Evolutionary conservation across 1,140 invertebrate species (phyloP).

Genomic region (Globodera ellingtonae): DNA sequence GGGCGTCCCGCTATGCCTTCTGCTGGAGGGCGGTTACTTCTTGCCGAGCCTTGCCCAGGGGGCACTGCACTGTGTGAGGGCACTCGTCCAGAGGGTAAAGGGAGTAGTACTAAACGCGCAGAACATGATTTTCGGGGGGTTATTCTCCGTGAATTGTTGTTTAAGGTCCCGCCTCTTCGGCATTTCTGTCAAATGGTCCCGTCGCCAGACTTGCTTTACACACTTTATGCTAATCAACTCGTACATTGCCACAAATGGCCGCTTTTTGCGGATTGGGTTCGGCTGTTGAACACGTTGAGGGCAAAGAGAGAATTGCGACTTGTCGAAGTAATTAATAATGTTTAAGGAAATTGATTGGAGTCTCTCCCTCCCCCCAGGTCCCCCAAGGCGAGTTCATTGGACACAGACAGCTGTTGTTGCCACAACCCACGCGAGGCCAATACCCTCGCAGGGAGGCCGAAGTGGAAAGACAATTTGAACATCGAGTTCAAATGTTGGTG

Average conservation of each 20-base stretch:
- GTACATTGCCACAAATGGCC: constrained; percentile 1
- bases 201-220: constrained; percentile 8
- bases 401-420: constrained; percentile 5
- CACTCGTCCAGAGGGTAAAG: constrained; percentile 39
- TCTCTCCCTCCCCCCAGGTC: background rate
- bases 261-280: constrained; percentile 11
- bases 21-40: constrained; percentile 63
- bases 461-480: constrained; percentile 16
- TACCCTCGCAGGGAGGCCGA: constrained; percentile 20
- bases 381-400: constrained; percentile 36
- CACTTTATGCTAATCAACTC: constrained; percentile 1
- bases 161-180: constrained; percentile 16
- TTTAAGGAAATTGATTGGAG: constrained; percentile 14
- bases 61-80: constrained; percentile 24
- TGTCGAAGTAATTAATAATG: constrained; percentile 4
- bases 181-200: constrained; percentile 1
- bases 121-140: too few relatives aligned
- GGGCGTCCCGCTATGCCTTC: constrained; percentile 49
- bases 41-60: constrained; percentile 46
- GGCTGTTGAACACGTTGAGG: constrained; percentile 12
- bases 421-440: constrained; percentile 36
- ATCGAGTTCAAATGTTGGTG: background rate
- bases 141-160: background rate
- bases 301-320: constrained; percentile 1
- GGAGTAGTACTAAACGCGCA: background rate